Evolutionary conservation across 1,140 invertebrate species (phyloP), one percentile per base, ranked within the genome.

Genomic region (Drosophila setifemur): DNA sequence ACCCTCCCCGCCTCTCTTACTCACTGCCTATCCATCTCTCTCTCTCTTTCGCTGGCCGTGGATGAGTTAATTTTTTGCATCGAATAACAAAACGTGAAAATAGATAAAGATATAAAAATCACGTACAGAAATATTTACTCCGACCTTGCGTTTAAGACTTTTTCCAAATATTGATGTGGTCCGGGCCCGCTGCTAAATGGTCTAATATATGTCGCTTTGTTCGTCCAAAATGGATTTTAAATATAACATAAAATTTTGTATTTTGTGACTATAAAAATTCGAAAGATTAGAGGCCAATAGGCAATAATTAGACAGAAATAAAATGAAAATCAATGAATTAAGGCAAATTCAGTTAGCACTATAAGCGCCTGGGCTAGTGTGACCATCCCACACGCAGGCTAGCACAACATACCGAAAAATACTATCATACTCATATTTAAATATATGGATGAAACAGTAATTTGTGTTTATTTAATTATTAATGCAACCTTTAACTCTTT

Each of bases 331-430:
- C 64, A 68, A 68, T 67, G 69, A 60, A 26, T 6, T 55, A 58
- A 72, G 53, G 43, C 42, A 39, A 25, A 64, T 49, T 64, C 35
- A 49, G 42, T 25, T 39, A 48, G 76, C 49, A 14, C 50, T 57
- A 21, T 37, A 39, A 57, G 23, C 6, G 9, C 4, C 43, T 54
- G n/a, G 8, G 8, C 19, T 25, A 55, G 76, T 82, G 77, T 82
- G 76, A 61, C 76, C 77, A 60, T 50, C 29, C 2, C 16, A 14
- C 2, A 6, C n/a, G 23, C 1, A 9, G 14, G 18, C 25, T 37
- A 11, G 18, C 37, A 11, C 37, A 73, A 73, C 23, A 82, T 77
- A 73, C 72, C 39, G 18, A 35, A 77, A 81, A 69, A 82, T 83
- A 82, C 78, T 58, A 26, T 39, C 29, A 11, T 44, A 7, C 6